phyloP scores from a whole-genome alignment of 2,888 invertebrate genomes.

The Eilema depressum region DNA sequence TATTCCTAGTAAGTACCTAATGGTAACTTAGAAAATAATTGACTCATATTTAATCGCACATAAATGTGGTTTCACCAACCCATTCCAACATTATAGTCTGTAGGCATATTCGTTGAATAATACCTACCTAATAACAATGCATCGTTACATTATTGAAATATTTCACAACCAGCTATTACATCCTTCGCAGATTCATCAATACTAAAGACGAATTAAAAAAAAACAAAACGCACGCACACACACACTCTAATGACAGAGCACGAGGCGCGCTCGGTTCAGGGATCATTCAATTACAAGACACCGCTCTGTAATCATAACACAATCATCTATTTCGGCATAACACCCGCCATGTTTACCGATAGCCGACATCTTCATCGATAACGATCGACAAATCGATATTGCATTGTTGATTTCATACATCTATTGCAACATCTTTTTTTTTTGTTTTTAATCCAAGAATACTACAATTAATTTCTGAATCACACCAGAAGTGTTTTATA shows the following conservation, averaged over 20 bases:
- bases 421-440: conserved; percentile 10
- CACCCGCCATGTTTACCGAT: conserved; percentile 57
- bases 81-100: conserved; percentile 13
- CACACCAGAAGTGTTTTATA: conserved; percentile 11
- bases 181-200: conserved; percentile 52
- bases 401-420: conserved; percentile 44
- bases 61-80: neutral
- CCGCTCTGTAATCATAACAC: conserved; percentile 82
- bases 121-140: conserved; percentile 22
- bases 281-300: conserved; percentile 61
- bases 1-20: neutral
- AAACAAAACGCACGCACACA: conserved; percentile 29
- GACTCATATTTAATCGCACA: neutral
- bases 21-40: neutral
- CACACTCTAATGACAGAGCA: conserved; percentile 66
- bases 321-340: conserved; percentile 76
- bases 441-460: neutral
- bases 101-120: conserved; percentile 16
- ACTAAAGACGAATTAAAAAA: conserved; percentile 53
- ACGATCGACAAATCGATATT: conserved; percentile 55
- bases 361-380: conserved; percentile 60
- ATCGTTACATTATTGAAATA: conserved; percentile 29
- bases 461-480: conserved; percentile 5
- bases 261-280: conserved; percentile 49
- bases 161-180: conserved; percentile 41